Base-by-base conservation (phyloP, 2,888 invertebrate genomes). In the Drosophila macrospina region DNA sequence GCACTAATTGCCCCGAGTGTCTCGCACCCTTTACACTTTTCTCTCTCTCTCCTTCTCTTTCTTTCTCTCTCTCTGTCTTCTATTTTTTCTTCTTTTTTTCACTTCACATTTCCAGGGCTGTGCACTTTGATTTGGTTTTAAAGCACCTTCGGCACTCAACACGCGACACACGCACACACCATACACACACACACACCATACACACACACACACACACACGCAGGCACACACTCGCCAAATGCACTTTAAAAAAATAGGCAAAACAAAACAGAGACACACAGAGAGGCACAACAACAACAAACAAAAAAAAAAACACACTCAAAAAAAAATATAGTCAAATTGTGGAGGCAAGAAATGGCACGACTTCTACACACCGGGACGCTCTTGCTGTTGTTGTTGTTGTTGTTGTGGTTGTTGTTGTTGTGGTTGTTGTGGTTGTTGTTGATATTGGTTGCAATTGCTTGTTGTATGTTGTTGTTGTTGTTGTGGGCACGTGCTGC, bases 51-150 rank as follows among this genome's bases (percentile, higher is more conserved):
- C 26, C 15, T 0, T 15, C n/a, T 30, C 10, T 30, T 6, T 8
- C 7, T 28, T 0, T n/a, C 26, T 7, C 6, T 26, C n/a, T 11
- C 15, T 15, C 34, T 47, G 13, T 47, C 11, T 36, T 10, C 3
- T 24, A 10, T 48, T 39, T 26, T 13, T 55, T 20, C 26, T 11
- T 45, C 32, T 36, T 24, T 32, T 20, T 57, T 54, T 61, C 56
- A 47, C 32, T 44, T 44, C 41, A 69, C 47, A 28, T 62, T 74
- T 62, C 28, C 62, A 62, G 62, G 54, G 62, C 62, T 86, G 66
- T 77, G 74, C 84, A 77, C 69, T 80, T 86, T 84, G 85, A 69
- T 74, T 76, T 66, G 66, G 45, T 62, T 76, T 65, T 60, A 41
- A 51, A 69, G 60, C 65, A 74, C 66, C 72, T 68, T 57, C 13